A percentile compares a stretch with the other conserved stretches of the same genome.
These are phyloP conservation scores for Pao palembangensis DNA, from an alignment of 2,113 vertebrate species.

Conservation along the genomic window DNA sequence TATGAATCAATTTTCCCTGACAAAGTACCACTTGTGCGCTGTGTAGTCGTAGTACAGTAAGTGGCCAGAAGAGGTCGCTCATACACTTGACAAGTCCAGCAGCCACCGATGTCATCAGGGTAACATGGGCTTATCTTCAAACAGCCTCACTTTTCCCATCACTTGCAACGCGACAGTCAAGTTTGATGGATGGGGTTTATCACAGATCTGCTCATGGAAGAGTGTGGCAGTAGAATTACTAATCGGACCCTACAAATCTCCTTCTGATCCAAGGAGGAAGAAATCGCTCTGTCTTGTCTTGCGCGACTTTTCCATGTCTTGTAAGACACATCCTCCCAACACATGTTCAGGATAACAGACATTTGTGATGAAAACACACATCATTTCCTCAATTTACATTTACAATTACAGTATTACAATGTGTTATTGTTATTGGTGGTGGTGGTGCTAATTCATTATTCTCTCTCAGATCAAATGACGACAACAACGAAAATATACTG, in stretches of 20 bases:
- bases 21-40: not conserved
- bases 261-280: too few species aligned
- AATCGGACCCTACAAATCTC: conserved; percentile 12
- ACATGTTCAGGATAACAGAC: too few species aligned
- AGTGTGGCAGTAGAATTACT: conserved; percentile 34
- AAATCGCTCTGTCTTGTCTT: too few species aligned
- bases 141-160: conserved; percentile 29
- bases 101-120: not conserved
- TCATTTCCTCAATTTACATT: too few species aligned
- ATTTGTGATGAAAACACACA: too few species aligned
- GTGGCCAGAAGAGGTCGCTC: conserved; percentile 66
- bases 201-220: conserved; percentile 28
- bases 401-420: too few species aligned
- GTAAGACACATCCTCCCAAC: too few species aligned
- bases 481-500: too few species aligned
- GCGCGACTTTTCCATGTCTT: too few species aligned
- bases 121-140: conserved; percentile 32
- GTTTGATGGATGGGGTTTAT: conserved; percentile 61
- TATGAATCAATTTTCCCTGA: not conserved
- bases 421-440: too few species aligned
- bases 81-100: conserved; percentile 13
- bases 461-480: too few species aligned
- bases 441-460: too few species aligned
- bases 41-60: conserved; percentile 35
- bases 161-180: conserved; percentile 38